Evolutionary conservation across 2,797 vertebrate species (phyloP).

Genomic region (Uromys caudimaculatus): DNA sequence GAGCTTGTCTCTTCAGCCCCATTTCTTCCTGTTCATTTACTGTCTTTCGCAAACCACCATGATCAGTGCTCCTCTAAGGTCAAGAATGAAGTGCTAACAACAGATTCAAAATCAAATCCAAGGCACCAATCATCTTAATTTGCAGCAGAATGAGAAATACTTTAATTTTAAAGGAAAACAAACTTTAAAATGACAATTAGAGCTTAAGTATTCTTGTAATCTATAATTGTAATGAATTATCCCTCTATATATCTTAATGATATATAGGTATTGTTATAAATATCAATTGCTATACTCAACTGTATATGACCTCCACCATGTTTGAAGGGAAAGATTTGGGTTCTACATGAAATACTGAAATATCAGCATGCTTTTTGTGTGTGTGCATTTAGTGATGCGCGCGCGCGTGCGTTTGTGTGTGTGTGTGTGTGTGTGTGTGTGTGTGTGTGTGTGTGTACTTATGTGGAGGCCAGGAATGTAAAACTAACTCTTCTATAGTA

Average conservation of each 20-base stretch:
- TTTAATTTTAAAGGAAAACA: conserved; percentile 17
- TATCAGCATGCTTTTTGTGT: not conserved
- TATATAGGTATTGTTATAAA: not conserved
- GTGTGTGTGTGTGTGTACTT: not conserved
- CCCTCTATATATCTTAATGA: not conserved
- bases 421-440: not conserved
- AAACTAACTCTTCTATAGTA: not conserved
- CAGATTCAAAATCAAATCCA: not conserved
- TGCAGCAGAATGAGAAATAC: not conserved
- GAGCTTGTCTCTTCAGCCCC: not conserved
- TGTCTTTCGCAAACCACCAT: not conserved
- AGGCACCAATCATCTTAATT: not conserved
- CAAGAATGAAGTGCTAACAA: not conserved
- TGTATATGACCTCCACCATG: not conserved
- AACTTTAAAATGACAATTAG: conserved; percentile 5
- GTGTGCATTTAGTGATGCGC: not conserved
- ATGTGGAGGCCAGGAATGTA: not conserved
- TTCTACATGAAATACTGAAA: not conserved
- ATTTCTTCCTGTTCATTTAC: not conserved
- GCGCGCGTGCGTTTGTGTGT: not conserved
- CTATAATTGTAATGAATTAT: not conserved
- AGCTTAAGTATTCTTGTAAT: not conserved
- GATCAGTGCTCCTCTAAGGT: not conserved
- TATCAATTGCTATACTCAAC: conserved; percentile 7
- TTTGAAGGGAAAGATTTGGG: not conserved